Evolutionary conservation across 2,797 vertebrate species (phyloP).

Genomic region (Alauda arvensis): DNA sequence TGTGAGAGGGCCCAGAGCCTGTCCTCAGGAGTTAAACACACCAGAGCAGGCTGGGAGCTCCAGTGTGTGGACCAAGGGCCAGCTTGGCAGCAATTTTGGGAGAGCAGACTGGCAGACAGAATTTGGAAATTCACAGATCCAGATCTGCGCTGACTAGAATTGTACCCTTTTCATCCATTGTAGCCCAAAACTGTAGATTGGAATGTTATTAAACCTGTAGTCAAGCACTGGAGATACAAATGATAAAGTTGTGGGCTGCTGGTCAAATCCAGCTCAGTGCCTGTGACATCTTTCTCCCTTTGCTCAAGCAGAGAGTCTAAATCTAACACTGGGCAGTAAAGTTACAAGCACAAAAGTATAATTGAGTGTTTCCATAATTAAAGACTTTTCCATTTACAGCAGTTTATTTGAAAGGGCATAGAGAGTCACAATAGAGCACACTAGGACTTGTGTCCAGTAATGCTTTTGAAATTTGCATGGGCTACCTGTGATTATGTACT

Average conservation of each 20-base stretch:
- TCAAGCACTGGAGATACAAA: not conserved
- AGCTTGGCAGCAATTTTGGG: conserved; percentile 46
- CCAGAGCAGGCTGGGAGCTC: conserved; percentile 26
- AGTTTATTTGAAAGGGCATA: not conserved
- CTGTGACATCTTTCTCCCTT: not conserved
- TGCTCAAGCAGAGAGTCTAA: not conserved
- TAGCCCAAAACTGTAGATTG: not conserved
- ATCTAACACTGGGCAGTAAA: not conserved
- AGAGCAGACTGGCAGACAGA: conserved; percentile 46
- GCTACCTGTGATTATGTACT: not conserved
- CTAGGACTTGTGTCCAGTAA: not conserved
- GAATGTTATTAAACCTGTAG: not conserved
- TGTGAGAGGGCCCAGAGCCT: conserved; percentile 56
- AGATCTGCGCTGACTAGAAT: not conserved
- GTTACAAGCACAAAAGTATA: not conserved
- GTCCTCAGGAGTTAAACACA: conserved; percentile 21
- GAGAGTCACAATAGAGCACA: not conserved
- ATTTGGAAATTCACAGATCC: conserved; percentile 10
- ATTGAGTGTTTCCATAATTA: not conserved
- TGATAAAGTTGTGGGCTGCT: not conserved
- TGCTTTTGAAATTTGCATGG: not conserved
- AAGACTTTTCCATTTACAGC: not conserved
- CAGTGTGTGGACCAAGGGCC: conserved; percentile 8
- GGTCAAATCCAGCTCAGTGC: not conserved
- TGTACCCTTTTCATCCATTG: not conserved